Percentiles rank a stretch among this genome's conserved stretches.
Evolutionary conservation across 2,797 vertebrate species (phyloP).

Genomic region (Crossoptilon crossoptilon): DNA sequence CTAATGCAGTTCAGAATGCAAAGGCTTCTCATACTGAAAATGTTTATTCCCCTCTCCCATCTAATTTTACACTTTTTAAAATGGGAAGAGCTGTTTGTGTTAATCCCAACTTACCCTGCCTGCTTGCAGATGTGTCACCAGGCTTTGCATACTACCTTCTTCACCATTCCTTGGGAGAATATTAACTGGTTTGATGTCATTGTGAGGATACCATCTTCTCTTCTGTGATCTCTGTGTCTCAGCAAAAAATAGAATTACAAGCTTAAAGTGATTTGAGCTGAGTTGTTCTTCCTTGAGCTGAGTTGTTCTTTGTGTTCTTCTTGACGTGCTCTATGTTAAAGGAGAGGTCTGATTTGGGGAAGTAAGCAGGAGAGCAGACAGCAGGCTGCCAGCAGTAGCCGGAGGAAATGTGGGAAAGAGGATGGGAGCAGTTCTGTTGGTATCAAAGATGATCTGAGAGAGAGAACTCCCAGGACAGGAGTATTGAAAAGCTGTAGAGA

Average conservation of each 20-base stretch:
- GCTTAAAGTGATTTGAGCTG: background rate
- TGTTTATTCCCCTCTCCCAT: background rate
- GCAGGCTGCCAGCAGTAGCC: background rate
- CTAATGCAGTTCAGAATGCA: background rate
- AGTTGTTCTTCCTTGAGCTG: background rate
- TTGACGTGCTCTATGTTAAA: background rate
- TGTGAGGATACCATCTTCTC: background rate
- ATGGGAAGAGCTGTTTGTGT: background rate
- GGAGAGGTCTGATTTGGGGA: background rate
- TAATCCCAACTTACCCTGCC: background rate
- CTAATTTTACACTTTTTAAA: background rate
- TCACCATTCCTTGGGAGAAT: background rate
- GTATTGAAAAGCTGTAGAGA: background rate
- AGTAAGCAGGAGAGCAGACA: background rate
- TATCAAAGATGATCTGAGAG: background rate
- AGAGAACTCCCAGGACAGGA: background rate
- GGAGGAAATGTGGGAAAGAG: accelerated
- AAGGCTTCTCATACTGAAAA: background rate
- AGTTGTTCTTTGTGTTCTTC: background rate
- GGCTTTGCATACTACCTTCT: background rate
- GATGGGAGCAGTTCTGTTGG: accelerated
- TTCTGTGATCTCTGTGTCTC: background rate
- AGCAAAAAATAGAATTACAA: background rate
- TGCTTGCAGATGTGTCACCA: background rate
- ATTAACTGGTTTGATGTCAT: too few relatives aligned